Conservation (phyloP, 2,113 vertebrate genomes). For the Brachypteracias leptosomus region DNA sequence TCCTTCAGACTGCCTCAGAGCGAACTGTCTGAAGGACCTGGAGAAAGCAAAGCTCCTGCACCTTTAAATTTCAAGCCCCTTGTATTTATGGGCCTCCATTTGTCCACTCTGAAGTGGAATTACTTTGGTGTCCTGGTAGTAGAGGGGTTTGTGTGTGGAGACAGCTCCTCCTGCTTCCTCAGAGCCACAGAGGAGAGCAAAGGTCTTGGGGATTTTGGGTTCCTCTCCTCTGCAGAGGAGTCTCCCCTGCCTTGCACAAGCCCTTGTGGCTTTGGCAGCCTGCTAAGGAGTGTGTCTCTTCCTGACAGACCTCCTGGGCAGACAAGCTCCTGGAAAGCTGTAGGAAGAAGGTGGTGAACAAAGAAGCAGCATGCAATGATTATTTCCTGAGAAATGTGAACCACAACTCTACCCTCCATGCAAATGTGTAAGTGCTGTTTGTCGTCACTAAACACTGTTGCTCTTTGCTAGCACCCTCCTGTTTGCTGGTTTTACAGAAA, state of each 20-base stretch:
- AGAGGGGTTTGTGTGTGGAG: background rate
- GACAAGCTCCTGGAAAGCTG: background rate
- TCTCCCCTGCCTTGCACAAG: rapidly evolving
- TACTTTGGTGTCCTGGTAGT: too few species aligned
- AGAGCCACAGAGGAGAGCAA: background rate
- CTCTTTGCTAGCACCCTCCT: background rate
- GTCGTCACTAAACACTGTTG: background rate
- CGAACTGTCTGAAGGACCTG: background rate
- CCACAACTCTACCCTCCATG: background rate
- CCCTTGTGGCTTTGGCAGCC: background rate
- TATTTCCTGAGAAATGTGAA: rapidly evolving
- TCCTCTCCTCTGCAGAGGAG: background rate
- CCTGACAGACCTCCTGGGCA: background rate
- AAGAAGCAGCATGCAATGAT: background rate
- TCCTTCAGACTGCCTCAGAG: background rate
- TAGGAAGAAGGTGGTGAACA: background rate
- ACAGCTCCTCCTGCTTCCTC: background rate
- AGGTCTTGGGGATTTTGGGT: rapidly evolving
- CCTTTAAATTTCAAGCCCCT: background rate
- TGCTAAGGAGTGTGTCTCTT: background rate
- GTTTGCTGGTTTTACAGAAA: background rate
- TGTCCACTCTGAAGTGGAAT: too few species aligned
- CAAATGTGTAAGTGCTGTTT: background rate
- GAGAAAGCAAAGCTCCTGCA: background rate
- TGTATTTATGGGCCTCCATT: too few species aligned